Evolutionary conservation across 2,113 vertebrate species (phyloP).

Genomic region (Fregetta grallaria): DNA sequence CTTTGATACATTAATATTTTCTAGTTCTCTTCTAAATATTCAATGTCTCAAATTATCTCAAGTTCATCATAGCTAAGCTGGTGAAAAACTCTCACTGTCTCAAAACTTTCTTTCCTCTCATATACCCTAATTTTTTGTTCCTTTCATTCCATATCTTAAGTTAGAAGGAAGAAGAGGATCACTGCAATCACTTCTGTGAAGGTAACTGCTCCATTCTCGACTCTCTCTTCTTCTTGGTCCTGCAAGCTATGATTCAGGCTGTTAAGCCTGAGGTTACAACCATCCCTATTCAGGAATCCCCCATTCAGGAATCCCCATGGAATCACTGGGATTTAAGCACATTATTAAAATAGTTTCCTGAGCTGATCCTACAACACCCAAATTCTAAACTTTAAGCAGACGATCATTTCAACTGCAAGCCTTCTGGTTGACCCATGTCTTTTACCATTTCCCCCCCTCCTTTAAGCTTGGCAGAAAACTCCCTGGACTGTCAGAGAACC

Average conservation of each 20-base stretch:
- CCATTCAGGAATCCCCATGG: not conserved
- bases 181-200: not conserved
- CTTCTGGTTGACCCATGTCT: not conserved
- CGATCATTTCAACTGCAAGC: not conserved
- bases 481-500: not conserved
- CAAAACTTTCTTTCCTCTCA: not conserved
- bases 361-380: not conserved
- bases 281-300: not conserved
- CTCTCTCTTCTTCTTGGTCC: not conserved
- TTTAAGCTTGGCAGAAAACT: not conserved
- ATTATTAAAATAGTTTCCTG: not conserved
- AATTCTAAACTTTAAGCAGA: not conserved
- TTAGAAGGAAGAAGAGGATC: not conserved
- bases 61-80: not conserved
- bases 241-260: not conserved
- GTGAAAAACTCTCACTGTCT: not conserved
- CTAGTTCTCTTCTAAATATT: not conserved
- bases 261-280: not conserved
- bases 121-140: not conserved
- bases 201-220: not conserved
- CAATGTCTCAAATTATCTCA: not conserved
- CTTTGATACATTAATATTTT: not conserved
- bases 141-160: not conserved
- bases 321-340: not conserved
- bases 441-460: not conserved